Evolutionary conservation across 2,113 vertebrate genomes (phyloP).

Genomic region (Salminus brasiliensis): DNA sequence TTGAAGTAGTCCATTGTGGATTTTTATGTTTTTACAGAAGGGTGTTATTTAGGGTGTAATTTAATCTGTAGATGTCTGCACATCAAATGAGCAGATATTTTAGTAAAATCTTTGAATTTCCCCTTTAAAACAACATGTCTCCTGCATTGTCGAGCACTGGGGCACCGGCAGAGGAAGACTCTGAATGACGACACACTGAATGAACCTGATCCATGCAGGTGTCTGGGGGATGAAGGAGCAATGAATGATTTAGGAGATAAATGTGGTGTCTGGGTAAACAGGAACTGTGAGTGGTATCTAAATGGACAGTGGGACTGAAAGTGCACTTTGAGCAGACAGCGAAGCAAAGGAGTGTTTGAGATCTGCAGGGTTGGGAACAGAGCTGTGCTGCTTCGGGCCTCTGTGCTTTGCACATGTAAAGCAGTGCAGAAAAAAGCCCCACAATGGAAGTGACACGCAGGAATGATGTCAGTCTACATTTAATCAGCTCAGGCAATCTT

Average conservation of each 20-base stretch:
- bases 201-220: conserved; percentile 17
- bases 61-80: too few species aligned
- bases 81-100: too few species aligned
- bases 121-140: too few species aligned
- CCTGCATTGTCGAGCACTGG: not conserved
- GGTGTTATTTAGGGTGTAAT: too few species aligned
- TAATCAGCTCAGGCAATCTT: not conserved
- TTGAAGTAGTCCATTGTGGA: too few species aligned
- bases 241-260: conserved; percentile 8
- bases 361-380: not conserved
- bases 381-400: not conserved
- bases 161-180: not conserved
- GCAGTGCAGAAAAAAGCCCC: not conserved
- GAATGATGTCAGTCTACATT: not conserved
- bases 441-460: not conserved
- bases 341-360: not conserved
- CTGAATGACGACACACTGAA: not conserved
- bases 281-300: not conserved
- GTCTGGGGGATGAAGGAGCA: not conserved
- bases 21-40: too few species aligned
- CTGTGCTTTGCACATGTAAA: not conserved
- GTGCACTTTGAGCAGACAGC: not conserved
- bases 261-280: conserved; percentile 11
- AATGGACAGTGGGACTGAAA: not conserved
- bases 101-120: too few species aligned